These are phyloP conservation scores for Phrynocephalus vlangalii DNA, from an alignment of 2,797 vertebrate species.

Conservation along the genomic window DNA sequence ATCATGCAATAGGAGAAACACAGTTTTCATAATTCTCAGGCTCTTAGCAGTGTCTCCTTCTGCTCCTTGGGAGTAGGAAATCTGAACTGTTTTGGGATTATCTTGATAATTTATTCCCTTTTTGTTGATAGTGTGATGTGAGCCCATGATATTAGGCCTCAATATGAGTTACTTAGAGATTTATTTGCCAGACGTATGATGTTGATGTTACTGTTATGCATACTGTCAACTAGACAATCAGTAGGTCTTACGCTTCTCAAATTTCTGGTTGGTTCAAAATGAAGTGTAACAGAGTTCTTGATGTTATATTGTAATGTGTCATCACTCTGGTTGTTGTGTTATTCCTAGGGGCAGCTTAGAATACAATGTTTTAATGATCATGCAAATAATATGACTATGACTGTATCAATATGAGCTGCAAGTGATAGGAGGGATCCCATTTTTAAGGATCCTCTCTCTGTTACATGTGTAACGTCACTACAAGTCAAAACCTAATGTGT, in stretches of 20 bases:
- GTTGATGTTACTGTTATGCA: too few species aligned
- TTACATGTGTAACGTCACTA: background rate
- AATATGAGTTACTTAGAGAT: background rate
- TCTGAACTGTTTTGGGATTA: background rate
- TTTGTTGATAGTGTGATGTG: background rate
- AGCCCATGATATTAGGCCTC: background rate
- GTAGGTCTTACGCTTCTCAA: background rate
- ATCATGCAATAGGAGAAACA: too few species aligned
- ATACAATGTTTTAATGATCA: background rate
- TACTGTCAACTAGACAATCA: too few species aligned
- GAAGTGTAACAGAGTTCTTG: background rate
- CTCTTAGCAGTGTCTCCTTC: too few species aligned
- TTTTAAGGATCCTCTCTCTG: background rate
- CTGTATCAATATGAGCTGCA: background rate
- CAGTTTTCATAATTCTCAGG: too few species aligned
- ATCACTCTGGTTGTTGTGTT: background rate
- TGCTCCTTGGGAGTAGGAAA: too few species aligned
- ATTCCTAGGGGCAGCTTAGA: background rate
- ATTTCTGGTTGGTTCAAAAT: background rate
- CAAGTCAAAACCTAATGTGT: background rate
- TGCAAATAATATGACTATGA: background rate
- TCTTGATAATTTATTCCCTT: background rate
- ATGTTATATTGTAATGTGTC: background rate
- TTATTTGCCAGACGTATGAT: too few species aligned
- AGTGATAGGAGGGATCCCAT: background rate